Evolutionary conservation across 92 coral and sea anemone genomes (phyloP), one percentile per base, ranked within the genome.

Genomic region (Siderastrea siderea): DNA sequence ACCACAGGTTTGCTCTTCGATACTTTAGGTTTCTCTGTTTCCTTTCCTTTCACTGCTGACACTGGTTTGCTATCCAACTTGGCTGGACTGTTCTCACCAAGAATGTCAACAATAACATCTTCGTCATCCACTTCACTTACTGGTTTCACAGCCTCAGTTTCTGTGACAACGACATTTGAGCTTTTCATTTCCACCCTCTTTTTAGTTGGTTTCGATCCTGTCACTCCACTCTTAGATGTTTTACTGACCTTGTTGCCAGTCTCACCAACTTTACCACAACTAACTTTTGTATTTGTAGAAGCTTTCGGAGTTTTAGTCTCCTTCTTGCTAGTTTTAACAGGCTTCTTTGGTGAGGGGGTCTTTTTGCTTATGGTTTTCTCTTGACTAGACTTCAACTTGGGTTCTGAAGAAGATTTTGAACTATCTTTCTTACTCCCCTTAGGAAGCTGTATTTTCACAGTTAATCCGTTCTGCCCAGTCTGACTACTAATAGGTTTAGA

Each of bases 51-150:
- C 43, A 68, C 2, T 3, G 44, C 51, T 26, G 60, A 19, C 47
- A 67, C 54, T 55, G 94, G 89, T 62, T 92, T 89, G 71, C 50
- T 62, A 54, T 67, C 70, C 49, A 71, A 10, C 9, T 90, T 78
- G 3, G 85, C 85, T 63, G 89, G 93, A 74, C 86, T 91, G 17
- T 87, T 88, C 77, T 91, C 95, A 72, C 95, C 93, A 50, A 91
- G 91, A 59, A 91, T 91, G 52, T 91, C 98, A 44, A 95, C 95
- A 72, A 86, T 92, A 16, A 84, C 57, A 12, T 98, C 97, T 61
- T 90, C 94, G 19, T 93, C 95, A 62, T 93, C 98, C 44, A 86
- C 93, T 43, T 95, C 96, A 75, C 91, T 81, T 19, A 70, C 63
- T 84, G 84, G 54, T 7, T 78, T 84, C 4, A 84, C 75, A 26